Evolutionary conservation across 2,797 vertebrate genomes (phyloP), one percentile per base, ranked within the genome.

Genomic region (Bryconaethiops microstoma): DNA sequence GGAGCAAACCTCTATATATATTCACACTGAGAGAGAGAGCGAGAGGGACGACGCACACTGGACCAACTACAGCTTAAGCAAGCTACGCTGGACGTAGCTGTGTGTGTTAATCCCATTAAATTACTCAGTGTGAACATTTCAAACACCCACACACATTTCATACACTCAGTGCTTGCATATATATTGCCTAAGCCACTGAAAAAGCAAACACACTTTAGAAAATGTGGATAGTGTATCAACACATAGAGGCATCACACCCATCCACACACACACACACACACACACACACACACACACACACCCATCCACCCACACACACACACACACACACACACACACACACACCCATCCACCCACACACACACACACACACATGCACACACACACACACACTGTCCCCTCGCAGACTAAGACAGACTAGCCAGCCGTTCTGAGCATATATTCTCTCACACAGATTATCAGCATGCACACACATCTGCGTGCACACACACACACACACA

Each of bases 391-490:
- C 48, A 57, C 25, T 12, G 14, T n/a, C 59, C 12, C 52, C n/a
- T 6, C 35, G 14, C n/a, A 6, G n/a, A 29, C 63, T 77, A 67
- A 77, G 75, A 63, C 59, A 78, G 48, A 69, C 17, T 40, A 78
- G 75, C 59, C 40, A 75, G 39, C 64, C 75, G 23, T 40, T 57
- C 52, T 55, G 57, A 83, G 82, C 71, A 76, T 80, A 55, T 78
- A 76, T 82, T 84, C 60, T 82, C 80, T 74, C 76, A 80, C 75
- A 39, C 60, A 77, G 85, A 86, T 84, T 86, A 84, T 77, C 25
- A 63, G 54, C 55, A 0, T 60, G 39, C 52, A 40, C 52, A 74
- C 55, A 71, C 35, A 45, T 60, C 40, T 42, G 29, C 35, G 39
- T 4, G 5, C 5, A 7, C 57, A 63, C 69, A 42, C 35, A 50